These are phyloP conservation scores for Plodia interpunctella DNA, from an alignment of 1,140 invertebrate species.

Conservation along the genomic window DNA sequence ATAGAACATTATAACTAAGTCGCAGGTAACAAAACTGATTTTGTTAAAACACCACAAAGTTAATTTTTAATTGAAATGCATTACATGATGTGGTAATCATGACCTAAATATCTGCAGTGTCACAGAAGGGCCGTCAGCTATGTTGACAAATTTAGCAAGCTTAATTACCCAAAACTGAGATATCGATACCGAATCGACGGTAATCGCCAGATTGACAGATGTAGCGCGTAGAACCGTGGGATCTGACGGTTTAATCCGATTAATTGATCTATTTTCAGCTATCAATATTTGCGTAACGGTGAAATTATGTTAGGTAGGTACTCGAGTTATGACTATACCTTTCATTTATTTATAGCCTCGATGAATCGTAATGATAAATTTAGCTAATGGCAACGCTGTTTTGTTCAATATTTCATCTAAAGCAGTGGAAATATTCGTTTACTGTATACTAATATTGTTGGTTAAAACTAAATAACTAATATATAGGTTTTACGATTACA, in stretches of 20 bases:
- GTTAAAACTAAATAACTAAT: too few relatives aligned
- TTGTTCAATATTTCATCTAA: too few relatives aligned
- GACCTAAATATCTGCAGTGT: constrained; percentile 1
- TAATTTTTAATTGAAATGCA: not conserved
- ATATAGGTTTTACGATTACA: not conserved
- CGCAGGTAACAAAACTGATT: not conserved
- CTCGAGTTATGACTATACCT: too few relatives aligned
- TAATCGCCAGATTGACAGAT: constrained; percentile 14
- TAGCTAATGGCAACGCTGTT: too few relatives aligned
- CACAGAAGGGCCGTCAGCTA: not conserved
- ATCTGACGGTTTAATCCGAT: constrained; percentile 15
- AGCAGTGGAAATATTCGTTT: too few relatives aligned
- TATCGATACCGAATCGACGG: not conserved
- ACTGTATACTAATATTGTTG: too few relatives aligned
- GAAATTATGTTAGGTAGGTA: too few relatives aligned
- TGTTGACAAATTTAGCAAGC: constrained; percentile 7
- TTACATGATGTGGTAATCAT: constrained; percentile 1
- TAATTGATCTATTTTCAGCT: constrained; percentile 9
- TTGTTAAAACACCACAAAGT: not conserved
- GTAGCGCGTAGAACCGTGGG: constrained; percentile 12
- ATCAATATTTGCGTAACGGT: constrained; percentile 8
- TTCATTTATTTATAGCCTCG: too few relatives aligned
- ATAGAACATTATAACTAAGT: too few relatives aligned
- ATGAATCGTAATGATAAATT: too few relatives aligned
- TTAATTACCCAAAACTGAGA: not conserved